Evolutionary conservation across 1,140 invertebrate species (phyloP).

Genomic region (Helicoverpa zea): DNA sequence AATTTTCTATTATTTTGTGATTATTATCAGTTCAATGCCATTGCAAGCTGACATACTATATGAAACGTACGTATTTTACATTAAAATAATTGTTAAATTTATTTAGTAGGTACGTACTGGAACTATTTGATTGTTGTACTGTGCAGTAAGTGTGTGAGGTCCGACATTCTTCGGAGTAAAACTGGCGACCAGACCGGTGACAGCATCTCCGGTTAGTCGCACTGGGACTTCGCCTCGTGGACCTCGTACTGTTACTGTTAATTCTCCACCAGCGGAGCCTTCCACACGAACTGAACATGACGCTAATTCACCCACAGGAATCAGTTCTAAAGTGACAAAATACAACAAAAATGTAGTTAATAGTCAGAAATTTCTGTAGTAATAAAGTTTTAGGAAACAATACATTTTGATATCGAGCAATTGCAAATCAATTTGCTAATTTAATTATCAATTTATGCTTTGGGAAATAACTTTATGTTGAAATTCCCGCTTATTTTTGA

Average conservation of each 20-base stretch:
- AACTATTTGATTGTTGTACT: conserved; percentile 96
- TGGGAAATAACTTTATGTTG: neutral
- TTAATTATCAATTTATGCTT: too few species aligned
- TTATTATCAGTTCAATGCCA: too few species aligned
- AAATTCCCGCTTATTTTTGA: neutral
- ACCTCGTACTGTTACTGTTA: conserved; percentile 95
- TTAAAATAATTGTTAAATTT: neutral
- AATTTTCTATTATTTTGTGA: neutral
- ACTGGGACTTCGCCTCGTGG: conserved; percentile 94
- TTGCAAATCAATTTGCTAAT: neutral
- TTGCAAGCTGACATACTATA: too few species aligned
- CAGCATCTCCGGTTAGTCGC: conserved; percentile 95
- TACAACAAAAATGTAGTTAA: neutral
- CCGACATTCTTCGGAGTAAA: conserved; percentile 97
- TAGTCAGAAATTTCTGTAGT: too few species aligned
- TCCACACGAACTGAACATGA: conserved; percentile 96
- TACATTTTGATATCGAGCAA: too few species aligned
- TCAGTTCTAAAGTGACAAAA: conserved; percentile 89
- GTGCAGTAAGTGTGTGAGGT: conserved; percentile 95
- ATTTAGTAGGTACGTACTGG: conserved; percentile 72
- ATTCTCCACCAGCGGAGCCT: conserved; percentile 94
- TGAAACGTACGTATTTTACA: neutral
- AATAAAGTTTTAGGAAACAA: too few species aligned
- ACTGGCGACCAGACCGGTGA: conserved; percentile 95
- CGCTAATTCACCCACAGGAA: conserved; percentile 95